Base-by-base conservation (phyloP, 2,113 vertebrate genomes). In the Aix galericulata region DNA sequence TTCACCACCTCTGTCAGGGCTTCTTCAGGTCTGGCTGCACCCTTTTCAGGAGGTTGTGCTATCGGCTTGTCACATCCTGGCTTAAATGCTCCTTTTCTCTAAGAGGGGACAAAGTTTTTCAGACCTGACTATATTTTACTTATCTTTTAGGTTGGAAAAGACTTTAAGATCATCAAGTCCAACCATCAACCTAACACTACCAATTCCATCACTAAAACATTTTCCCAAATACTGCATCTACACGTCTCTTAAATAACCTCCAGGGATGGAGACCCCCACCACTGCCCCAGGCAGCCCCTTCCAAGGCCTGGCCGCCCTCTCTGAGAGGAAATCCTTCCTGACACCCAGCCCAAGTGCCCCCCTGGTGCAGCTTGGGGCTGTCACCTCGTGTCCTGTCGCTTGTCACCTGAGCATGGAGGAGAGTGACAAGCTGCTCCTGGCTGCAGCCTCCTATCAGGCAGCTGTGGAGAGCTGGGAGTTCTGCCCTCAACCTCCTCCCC, bases 21-120 rank as follows among this genome's bases (percentile, higher is more conserved):
- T 89, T 78, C 46, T 87, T 66, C 62, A 32, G 50, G 50, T 58
- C 44, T 50, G 42, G 56, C 27, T 29, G 18, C 11, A 34, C 4
- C 44, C n/a, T 50, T 82, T 62, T 36, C 44, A 82, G 36, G 74
- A 84, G 44, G 31, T 2, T 88, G 22, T 67, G 52, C 78, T 60
- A 4, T 13, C 23, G 17, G 13, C 32, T 89, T 0, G 0, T 73
- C 3, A 0, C 15, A 13, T 42, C 50, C 46, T 15, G n/a, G 8
- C 7, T 53, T 44, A 48, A 32, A 69, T 80, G 68, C 27, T 56
- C 17, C 6, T 83, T 74, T 74, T 71, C n/a, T 60, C 55, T 32
- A 72, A 58, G 73, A 69, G 66, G 31, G 32, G n/a, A 17, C 23
- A 76, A 75, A 21, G 36, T 26, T 32, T 79, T 81, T 89, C 34